Conservation (phyloP, 1,140 invertebrate species). For the Drosophila willistoni region DNA sequence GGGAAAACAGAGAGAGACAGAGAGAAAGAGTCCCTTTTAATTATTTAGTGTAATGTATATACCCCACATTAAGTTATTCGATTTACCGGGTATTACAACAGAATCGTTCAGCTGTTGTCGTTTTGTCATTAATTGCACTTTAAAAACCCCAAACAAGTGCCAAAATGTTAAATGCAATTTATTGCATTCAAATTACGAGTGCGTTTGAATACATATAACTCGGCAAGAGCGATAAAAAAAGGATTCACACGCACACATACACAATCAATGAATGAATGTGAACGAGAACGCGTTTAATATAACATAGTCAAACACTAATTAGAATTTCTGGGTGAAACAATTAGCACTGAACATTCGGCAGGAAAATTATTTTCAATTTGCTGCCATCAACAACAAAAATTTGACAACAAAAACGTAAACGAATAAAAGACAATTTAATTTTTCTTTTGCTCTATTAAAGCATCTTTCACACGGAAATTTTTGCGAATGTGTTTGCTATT, state of each 20-base stretch:
- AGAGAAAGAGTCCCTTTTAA: too few relatives aligned
- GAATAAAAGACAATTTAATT: background rate
- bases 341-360: constrained; percentile 45
- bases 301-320: constrained; percentile 58
- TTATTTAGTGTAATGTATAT: background rate
- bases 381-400: background rate
- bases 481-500: background rate
- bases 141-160: constrained; percentile 55
- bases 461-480: background rate
- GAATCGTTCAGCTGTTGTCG: constrained; percentile 41
- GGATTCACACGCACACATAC: background rate
- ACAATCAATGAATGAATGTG: constrained; percentile 31
- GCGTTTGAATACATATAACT: constrained; percentile 7
- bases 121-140: constrained; percentile 66
- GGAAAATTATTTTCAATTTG: constrained; percentile 51
- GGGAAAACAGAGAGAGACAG: too few relatives aligned
- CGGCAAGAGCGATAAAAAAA: constrained; percentile 3
- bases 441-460: background rate
- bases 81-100: background rate
- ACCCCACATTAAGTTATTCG: background rate
- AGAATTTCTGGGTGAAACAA: constrained; percentile 60
- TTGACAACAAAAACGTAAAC: background rate
- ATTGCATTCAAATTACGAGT: constrained; percentile 35
- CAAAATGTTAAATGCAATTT: constrained; percentile 69
- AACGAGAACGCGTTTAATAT: constrained; percentile 45